Percentiles rank a stretch among this genome's conserved stretches.
phyloP scores from a whole-genome alignment of 2,888 invertebrate genomes.

The Automeris io region DNA sequence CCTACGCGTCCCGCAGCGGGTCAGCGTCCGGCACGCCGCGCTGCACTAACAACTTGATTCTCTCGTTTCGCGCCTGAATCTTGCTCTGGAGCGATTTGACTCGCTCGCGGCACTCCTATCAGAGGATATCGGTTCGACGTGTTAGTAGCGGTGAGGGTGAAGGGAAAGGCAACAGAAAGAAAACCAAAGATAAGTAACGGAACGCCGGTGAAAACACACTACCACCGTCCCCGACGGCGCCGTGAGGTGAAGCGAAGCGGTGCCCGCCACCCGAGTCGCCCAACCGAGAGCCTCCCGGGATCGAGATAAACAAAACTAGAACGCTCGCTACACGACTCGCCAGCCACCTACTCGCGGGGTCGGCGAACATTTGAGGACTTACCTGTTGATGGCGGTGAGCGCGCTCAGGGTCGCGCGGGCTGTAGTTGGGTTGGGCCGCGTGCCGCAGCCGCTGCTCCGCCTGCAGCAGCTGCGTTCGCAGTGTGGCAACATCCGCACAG shows the following conservation, averaged over 20 bases:
- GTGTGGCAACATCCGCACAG: conserved; percentile 89
- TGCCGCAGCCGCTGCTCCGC: conserved; percentile 92
- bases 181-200: conserved; percentile 51
- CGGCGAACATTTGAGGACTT: conserved; percentile 58
- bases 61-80: conserved; percentile 91
- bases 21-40: conserved; percentile 91
- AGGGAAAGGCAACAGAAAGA: conserved; percentile 63
- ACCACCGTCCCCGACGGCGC: conserved; percentile 26
- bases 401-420: conserved; percentile 88
- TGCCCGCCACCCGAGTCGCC: conserved; percentile 35
- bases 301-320: conserved; percentile 60
- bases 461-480: conserved; percentile 89
- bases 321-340: conserved; percentile 46
- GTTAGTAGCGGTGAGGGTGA: conserved; percentile 57
- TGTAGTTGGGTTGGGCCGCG: conserved; percentile 88
- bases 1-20: conserved; percentile 81
- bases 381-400: conserved; percentile 93
- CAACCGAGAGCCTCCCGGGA: conserved; percentile 37
- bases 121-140: conserved; percentile 62
- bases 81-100: conserved; percentile 91
- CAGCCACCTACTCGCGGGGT: conserved; percentile 49
- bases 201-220: conserved; percentile 49
- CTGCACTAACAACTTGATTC: conserved; percentile 91
- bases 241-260: conserved; percentile 34
- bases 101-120: conserved; percentile 89